These are phyloP conservation scores for Megalonaias nervosa DNA, from an alignment of 1,140 invertebrate species.

Conservation along the genomic window DNA sequence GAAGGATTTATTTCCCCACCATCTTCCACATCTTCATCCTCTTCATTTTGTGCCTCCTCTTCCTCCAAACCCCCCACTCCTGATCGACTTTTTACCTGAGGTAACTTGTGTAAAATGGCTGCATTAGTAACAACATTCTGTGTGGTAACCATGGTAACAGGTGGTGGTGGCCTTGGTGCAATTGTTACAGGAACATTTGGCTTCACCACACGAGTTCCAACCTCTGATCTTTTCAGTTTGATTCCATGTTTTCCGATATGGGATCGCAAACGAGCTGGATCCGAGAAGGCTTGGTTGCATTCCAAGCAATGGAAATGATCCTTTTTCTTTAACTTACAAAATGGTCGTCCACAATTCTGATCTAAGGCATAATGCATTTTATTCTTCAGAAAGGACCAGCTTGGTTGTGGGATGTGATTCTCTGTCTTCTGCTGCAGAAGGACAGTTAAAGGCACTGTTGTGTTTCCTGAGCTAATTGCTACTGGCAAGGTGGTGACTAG, in stretches of 20 bases:
- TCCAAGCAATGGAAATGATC: conserved; percentile 89
- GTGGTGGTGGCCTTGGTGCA: conserved; percentile 24
- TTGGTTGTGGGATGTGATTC: conserved; percentile 40
- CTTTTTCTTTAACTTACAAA: conserved; percentile 88
- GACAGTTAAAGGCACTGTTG: conserved; percentile 53
- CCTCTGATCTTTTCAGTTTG: conserved; percentile 40
- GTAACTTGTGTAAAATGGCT: too few species aligned
- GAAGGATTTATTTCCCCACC: conserved; percentile 35
- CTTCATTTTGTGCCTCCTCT: conserved; percentile 1
- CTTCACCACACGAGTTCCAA: conserved; percentile 13
- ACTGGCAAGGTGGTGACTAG: conserved; percentile 20
- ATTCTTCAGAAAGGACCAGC: conserved; percentile 51
- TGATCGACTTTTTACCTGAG: too few species aligned
- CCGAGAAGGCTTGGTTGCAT: conserved; percentile 83
- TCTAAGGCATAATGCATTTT: conserved; percentile 61
- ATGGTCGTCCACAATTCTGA: conserved; percentile 84
- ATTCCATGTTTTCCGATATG: conserved; percentile 72
- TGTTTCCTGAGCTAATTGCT: conserved; percentile 25
- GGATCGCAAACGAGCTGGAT: conserved; percentile 66
- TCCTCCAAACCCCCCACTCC: too few species aligned
- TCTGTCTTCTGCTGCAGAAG: conserved; percentile 63
- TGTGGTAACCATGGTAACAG: too few species aligned
- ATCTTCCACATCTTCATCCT: conserved; percentile 15
- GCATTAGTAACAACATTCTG: too few species aligned
- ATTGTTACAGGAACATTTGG: conserved; percentile 21